Conservation (phyloP, 2,888 invertebrate species). For the Buathra laborator region DNA sequence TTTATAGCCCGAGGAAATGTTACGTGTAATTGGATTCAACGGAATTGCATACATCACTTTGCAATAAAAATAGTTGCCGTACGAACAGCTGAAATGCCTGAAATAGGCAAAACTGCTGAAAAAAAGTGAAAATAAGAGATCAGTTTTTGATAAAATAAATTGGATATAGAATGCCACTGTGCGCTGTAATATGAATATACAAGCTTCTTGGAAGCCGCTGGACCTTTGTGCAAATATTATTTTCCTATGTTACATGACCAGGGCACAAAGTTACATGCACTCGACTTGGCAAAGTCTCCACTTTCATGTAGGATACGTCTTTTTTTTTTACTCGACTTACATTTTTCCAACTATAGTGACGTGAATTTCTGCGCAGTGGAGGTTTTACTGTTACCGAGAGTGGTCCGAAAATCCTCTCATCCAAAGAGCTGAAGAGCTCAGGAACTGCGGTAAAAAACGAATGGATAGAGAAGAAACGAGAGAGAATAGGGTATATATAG, state of each 20-base stretch:
- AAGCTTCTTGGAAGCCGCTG: neutral
- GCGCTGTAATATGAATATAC: slow-evolving; percentile 2
- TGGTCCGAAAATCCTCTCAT: slow-evolving; percentile 22
- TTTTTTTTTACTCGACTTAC: slow-evolving; percentile 1
- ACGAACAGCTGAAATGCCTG: neutral
- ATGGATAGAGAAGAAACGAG: slow-evolving; percentile 16
- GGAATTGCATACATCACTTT: too few species aligned
- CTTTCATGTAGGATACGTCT: neutral
- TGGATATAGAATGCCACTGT: neutral
- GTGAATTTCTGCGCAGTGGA: neutral
- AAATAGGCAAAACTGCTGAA: neutral
- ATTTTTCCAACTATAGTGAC: neutral
- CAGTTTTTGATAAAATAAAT: neutral
- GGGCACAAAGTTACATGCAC: neutral
- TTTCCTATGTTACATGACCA: neutral
- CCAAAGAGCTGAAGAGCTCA: slow-evolving; percentile 28
- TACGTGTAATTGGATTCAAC: too few species aligned
- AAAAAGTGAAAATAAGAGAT: neutral
- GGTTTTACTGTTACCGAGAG: neutral
- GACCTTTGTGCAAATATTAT: neutral
- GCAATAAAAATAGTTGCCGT: too few species aligned
- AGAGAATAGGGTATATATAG: slow-evolving; percentile 5
- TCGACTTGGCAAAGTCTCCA: slow-evolving; percentile 14
- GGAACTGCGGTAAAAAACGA: slow-evolving; percentile 32
- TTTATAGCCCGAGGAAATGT: neutral